Base-by-base conservation (phyloP, 2,797 vertebrate species). In the Bucorvus abyssinicus region DNA sequence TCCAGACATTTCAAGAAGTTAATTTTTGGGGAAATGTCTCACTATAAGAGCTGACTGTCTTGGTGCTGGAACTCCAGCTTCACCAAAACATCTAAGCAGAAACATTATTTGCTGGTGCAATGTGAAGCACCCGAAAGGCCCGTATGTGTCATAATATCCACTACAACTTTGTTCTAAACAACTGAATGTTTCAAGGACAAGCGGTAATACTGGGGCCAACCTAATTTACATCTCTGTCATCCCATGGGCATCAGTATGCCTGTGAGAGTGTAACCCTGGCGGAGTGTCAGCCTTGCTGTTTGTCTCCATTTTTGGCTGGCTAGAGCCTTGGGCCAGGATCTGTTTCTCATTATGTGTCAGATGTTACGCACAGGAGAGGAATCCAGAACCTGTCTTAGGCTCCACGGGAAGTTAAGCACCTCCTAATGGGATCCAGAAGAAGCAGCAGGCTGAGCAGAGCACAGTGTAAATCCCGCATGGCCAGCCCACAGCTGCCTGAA, bases 291-390 rank as follows among this genome's bases (percentile, higher is more conserved):
- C 65, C 73, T 75, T 32, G 78, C 76, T 69, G 50, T 34, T 96
- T 95, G 85, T 94, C 61, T 94, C 87, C 85, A 78, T 92, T 96
- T 96, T 83, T 94, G 95, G 75, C 87, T 83, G 38, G 38, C 79
- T 78, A 44, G 76, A 91, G 45, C 57, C 79, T 80, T 78, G 47
- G 79, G 69, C 24, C 79, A 71, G 53, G 68, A 87, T 95, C 93
- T 97, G 94, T 89, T 95, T 95, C 53, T 95, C 75, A 94, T 96
- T 95, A 96, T 77, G 56, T 90, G 90, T 93, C 90, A 94, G 76
- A 92, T 96, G 93, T 94, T 94, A 96, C 50, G 3, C 91, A 94
- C 49, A 79, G 49, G 59, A 91, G 76, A 94, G 80, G 96, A 96
- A 96, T 95, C 90, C 90, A 90, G 85, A 91, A 84, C 59, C 79